Evolutionary conservation across 2,113 vertebrate species (phyloP), one percentile per base, ranked within the genome.

Genomic region (Misgurnus mizolepis): DNA sequence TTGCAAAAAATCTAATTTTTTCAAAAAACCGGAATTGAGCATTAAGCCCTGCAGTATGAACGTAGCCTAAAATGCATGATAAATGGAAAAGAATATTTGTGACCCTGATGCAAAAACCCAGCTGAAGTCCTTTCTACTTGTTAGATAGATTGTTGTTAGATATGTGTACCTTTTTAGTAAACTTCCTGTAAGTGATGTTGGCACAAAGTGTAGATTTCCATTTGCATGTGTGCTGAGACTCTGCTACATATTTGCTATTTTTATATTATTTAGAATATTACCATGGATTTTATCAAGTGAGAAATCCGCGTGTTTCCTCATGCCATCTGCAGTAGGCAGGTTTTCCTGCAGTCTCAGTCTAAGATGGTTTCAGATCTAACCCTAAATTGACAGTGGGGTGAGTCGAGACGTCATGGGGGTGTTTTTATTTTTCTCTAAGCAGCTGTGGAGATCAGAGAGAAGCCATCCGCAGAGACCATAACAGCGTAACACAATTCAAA

Each of bases 401-500:
- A 83, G 77, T 70, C 65, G 18, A 69, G 66, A 47, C 64, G 39
- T 65, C 58, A 56, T 61, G 71, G 71, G 70, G 58, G 53, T 55
- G 18, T 62, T 75, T 75, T 70, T 83, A 76, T 76, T 76, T 70
- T 47, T 62, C 43, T 47, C 39, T 78, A 72, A 72, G 68, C 76
- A 76, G 61, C 67, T 82, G 62, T 12, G 18, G 58, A 83, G 74
- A 80, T 80, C 71, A 79, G 34, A 83, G 58, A 47, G 58, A 76
- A 80, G 80, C 56, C 72, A 70, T 61, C 73, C 43, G 45, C 41
- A 39, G 27, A 62, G 73, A 69, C 65, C 73, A 12, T 56, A 82
- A 62, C 64, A 65, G 77, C 67, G 39, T 50, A 76, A 76, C 73
- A 77, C 73, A 77, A 71, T 84, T 76, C 69, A 84, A 78, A 84